A percentile compares a stretch with the other conserved stretches of the same genome.
Conservation (phyloP, 1,140 invertebrate genomes). For the Probaryconus sp. region DNA sequence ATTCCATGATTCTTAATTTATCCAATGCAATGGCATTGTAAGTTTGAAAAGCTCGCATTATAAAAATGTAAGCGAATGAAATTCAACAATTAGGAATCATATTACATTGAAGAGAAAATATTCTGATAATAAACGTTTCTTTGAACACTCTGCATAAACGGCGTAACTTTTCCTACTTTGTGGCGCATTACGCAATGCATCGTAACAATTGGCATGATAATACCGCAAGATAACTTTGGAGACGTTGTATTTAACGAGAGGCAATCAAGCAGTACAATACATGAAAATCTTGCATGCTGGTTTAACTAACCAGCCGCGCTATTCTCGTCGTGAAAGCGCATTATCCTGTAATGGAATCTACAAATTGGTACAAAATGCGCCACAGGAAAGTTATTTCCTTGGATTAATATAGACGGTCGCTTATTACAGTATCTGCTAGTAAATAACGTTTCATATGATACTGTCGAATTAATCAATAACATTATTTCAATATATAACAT, state of each 20-base stretch:
- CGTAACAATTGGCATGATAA: constrained; percentile 53
- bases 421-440: constrained; percentile 42
- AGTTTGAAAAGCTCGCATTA: too few species aligned
- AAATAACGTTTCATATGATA: constrained; percentile 26
- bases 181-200: constrained; percentile 33
- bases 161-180: constrained; percentile 39
- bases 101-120: constrained; percentile 21
- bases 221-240: constrained; percentile 49
- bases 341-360: constrained; percentile 59
- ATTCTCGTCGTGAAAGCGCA: constrained; percentile 34
- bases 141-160: constrained; percentile 28
- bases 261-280: constrained; percentile 54
- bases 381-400: constrained; percentile 45
- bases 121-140: constrained; percentile 31
- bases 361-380: constrained; percentile 55
- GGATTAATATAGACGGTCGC: constrained; percentile 46
- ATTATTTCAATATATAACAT: neutral
- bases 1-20: too few species aligned
- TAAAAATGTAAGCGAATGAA: too few species aligned
- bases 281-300: constrained; percentile 57
- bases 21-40: too few species aligned
- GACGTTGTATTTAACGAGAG: constrained; percentile 57
- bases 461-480: constrained; percentile 33
- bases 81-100: constrained; percentile 15
- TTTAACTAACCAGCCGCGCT: constrained; percentile 38